Evolutionary conservation across 1,140 invertebrate genomes (phyloP), one percentile per base, ranked within the genome.

Genomic region (Hypothenemus hampei): DNA sequence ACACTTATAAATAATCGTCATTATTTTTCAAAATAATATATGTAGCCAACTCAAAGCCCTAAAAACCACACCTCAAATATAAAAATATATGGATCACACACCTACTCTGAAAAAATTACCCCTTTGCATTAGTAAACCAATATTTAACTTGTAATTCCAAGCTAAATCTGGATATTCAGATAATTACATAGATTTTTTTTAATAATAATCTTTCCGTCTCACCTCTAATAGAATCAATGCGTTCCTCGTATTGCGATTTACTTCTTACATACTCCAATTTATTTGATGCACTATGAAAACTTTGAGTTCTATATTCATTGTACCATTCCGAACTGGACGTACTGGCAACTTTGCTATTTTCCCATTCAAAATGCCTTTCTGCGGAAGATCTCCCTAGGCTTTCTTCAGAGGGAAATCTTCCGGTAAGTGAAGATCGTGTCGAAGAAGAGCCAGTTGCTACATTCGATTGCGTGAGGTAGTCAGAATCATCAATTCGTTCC

Each of bases 201-300:
- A n/a, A n/a, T n/a, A n/a, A n/a, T n/a, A n/a, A n/a, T n/a, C n/a
- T n/a, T n/a, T n/a, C n/a, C n/a, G 23, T 54, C 74, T 72, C 81
- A 91, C 89, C 88, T 90, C 84, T 82, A 65, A 89, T 88, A 73
- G 86, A 78, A 55, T 82, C 82, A 69, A 92, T 92, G 72, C 91
- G 88, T n/a, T 84, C 81, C 69, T 92, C 89, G 70, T 87, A 90
- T 69, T 91, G 84, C 60, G 83, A 85, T 69, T 81, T 84, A 70
- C 82, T 88, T 62, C 83, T 64, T 60, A 72, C 59, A 62, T 65
- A 69, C 60, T 73, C 66, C 59, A 73, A 72, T 70, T 68, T 73
- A 68, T 31, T 70, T 57, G 70, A 72, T 70, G 73, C 73, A 71
- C 63, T 78, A 65, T 66, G 75, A 57, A 79, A 78, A 61, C 73